A percentile compares a stretch with the other conserved stretches of the same genome.
Conservation (phyloP, 2,888 invertebrate species). For the Lasius platythorax region DNA sequence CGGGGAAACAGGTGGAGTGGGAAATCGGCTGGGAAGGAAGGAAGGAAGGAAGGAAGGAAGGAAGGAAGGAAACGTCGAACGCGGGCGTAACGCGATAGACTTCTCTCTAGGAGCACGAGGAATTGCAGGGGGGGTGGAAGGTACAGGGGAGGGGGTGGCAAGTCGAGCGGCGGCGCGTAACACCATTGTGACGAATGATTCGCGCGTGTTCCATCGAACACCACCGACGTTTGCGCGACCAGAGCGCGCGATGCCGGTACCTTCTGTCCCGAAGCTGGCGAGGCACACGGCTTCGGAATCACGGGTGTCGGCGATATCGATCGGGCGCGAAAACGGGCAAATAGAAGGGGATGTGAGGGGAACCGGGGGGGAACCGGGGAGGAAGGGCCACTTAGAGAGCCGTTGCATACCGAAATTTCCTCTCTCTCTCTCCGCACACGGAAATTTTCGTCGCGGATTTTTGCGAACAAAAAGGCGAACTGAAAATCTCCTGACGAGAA, state of each 20-base stretch:
- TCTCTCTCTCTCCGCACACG: conserved; percentile 17
- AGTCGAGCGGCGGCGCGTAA: conserved; percentile 40
- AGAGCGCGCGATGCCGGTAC: conserved; percentile 18
- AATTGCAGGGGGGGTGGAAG: background rate
- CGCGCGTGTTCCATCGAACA: conserved; percentile 48
- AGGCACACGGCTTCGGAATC: conserved; percentile 54
- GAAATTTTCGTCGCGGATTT: conserved; percentile 47
- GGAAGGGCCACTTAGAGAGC: conserved; percentile 57
- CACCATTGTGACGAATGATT: conserved; percentile 57
- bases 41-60: conserved; percentile 43
- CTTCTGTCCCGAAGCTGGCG: conserved; percentile 33
- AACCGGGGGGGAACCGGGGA: background rate
- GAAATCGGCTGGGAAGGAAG: conserved; percentile 33
- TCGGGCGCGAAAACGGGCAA: conserved; percentile 52
- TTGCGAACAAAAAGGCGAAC: conserved; percentile 41
- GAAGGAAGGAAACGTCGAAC: conserved; percentile 50
- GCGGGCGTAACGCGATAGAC: conserved; percentile 37
- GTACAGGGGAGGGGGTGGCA: background rate
- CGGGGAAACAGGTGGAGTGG: conserved; percentile 50
- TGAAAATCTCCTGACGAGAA: conserved; percentile 30
- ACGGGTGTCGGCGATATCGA: conserved; percentile 59
- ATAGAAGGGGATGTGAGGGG: conserved; percentile 43
- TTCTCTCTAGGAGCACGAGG: conserved; percentile 17
- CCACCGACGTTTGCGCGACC: conserved; percentile 20
- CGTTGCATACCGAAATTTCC: conserved; percentile 58